Evolutionary conservation across 1,140 invertebrate genomes (phyloP), one percentile per base, ranked within the genome.

Genomic region (Drosophila leontia): DNA sequence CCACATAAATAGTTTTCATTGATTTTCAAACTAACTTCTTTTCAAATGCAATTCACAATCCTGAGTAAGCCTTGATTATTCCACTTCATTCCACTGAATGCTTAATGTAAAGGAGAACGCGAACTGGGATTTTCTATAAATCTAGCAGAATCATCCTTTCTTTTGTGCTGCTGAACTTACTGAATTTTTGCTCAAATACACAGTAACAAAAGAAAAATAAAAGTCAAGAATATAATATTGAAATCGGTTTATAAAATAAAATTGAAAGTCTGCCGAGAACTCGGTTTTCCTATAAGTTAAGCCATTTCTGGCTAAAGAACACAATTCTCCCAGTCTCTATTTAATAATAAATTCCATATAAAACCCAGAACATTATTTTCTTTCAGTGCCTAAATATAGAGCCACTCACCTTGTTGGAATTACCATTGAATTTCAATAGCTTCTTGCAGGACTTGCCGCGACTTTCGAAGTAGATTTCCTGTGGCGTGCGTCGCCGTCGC

Each of bases 391-490:
- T n/a, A 41, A 23, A 41, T n/a, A 57, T 57, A 41, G 45, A 51
- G 50, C 57, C 79, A 92, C 93, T 93, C 92, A 95, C 95, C 94
- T 96, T 96, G 85, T 95, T 96, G 19, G 95, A 95, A 81, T 94
- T 95, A 48, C 96, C 96, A 91, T 96, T 95, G 93, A 96, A 95
- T 85, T 94, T 94, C 48, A 96, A 94, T 32, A 96, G 93, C 91
- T 96, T 96, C 80, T 95, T 95, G 93, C 95, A 96, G 83, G 95
- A 95, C 82, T 96, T 96, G 62, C 96, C 96, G 35, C 95, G 94
- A 76, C 94, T 96, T 84, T 96, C 95, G 76, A 96, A 96, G 83
- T 96, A 96, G 91, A 96, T 95, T 93, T 96, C 94, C 92, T 96
- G 95, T 41, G 96, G 92, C 56, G 91, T 92, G 45, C 95, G 94